These are phyloP conservation scores for Microtus pennsylvanicus DNA, from an alignment of 2,113 vertebrate genomes.

Conservation along the genomic window DNA sequence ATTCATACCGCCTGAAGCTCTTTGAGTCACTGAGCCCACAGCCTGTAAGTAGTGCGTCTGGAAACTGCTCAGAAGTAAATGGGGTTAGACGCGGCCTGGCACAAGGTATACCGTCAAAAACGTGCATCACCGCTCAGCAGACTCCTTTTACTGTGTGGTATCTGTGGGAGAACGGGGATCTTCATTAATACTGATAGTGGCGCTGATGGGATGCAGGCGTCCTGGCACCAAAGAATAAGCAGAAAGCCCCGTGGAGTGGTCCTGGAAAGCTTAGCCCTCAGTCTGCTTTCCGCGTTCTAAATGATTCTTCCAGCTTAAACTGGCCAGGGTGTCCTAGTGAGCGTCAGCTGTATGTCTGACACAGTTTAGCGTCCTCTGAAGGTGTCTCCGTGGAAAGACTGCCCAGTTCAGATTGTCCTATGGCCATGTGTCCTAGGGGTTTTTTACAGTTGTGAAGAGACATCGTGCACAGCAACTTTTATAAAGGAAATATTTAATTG, in stretches of 20 bases:
- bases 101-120: background rate
- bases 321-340: background rate
- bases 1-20: background rate
- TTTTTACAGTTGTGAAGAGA: background rate
- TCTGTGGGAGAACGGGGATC: background rate
- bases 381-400: background rate
- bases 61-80: background rate
- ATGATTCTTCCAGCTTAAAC: conserved; percentile 46
- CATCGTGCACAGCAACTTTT: background rate
- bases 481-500: background rate
- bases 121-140: background rate
- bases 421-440: background rate
- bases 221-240: background rate
- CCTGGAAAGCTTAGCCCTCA: background rate
- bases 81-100: background rate
- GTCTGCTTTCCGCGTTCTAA: background rate
- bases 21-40: background rate
- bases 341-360: background rate
- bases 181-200: background rate
- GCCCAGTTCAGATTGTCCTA: background rate
- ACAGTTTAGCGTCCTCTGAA: too few relatives aligned
- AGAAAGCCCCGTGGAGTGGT: background rate
- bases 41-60: background rate
- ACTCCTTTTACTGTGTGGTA: background rate
- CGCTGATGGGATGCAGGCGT: background rate